Conservation (phyloP, 2,113 vertebrate species). For the Echinops telfairi region DNA sequence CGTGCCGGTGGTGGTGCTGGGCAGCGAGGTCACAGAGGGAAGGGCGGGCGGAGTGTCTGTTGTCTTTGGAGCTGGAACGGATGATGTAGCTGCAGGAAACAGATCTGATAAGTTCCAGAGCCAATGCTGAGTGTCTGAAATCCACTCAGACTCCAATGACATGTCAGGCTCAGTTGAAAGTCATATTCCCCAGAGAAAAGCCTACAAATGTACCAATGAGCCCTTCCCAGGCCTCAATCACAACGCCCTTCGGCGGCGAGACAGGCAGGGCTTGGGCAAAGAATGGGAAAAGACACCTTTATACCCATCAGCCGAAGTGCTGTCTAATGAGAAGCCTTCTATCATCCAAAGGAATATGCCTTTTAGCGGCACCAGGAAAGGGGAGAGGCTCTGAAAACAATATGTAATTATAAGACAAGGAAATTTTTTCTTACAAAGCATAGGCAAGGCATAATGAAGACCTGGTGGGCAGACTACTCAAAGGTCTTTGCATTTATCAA, state of each 20-base stretch:
- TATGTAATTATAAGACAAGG: background rate
- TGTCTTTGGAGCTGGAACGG: slow-evolving; percentile 91
- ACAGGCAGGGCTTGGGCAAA: background rate
- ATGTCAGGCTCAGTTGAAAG: background rate
- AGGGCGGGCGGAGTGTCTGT: slow-evolving; percentile 89
- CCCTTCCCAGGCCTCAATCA: background rate
- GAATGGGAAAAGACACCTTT: background rate
- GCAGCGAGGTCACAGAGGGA: slow-evolving; percentile 86
- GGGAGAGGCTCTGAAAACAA: background rate
- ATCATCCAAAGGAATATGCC: background rate
- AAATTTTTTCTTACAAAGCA: background rate
- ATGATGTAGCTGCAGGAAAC: slow-evolving; percentile 89
- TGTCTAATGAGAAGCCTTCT: background rate
- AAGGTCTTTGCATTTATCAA: background rate
- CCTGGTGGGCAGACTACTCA: background rate
- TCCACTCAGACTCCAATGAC: background rate
- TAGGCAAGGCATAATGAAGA: background rate
- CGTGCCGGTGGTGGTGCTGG: slow-evolving; percentile 86
- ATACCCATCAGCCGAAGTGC: background rate
- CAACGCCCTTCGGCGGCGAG: no score
- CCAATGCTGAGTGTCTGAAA: slow-evolving; percentile 23
- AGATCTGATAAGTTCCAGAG: slow-evolving; percentile 65
- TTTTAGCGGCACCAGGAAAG: background rate
- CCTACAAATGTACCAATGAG: no score
- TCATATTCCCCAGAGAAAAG: background rate